These are phyloP conservation scores for Nephrocerus scutellatus DNA, from an alignment of 2,888 invertebrate genomes.

Conservation along the genomic window DNA sequence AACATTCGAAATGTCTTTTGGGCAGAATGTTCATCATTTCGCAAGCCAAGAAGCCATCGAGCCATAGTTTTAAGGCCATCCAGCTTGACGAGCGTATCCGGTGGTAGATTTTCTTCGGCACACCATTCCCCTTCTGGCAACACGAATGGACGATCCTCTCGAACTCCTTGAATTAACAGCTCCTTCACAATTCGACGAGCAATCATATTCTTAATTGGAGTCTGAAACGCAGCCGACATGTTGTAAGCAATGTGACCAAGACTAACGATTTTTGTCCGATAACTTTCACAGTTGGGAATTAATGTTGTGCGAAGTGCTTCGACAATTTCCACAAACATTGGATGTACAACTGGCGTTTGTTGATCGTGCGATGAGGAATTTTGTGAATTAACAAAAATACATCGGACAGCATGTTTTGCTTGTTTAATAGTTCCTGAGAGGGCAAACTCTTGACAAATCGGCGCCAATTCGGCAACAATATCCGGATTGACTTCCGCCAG, in stretches of 20 bases:
- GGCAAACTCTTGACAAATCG: conserved; percentile 81
- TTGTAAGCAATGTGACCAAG: conserved; percentile 92
- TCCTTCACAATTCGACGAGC: conserved; percentile 94
- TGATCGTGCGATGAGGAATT: conserved; percentile 39
- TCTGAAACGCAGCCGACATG: conserved; percentile 81
- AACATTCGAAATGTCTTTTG: conserved; percentile 93
- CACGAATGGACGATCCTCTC: conserved; percentile 49
- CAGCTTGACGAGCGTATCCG: conserved; percentile 86
- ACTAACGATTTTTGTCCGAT: conserved; percentile 88
- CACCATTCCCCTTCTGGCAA: conserved; percentile 60
- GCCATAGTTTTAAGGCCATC: conserved; percentile 96
- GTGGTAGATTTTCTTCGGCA: conserved; percentile 75
- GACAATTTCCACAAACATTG: conserved; percentile 75
- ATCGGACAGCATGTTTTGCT: conserved; percentile 92
- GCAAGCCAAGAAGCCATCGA: conserved; percentile 87
- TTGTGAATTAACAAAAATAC: conserved; percentile 74
- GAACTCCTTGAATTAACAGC: conserved; percentile 74
- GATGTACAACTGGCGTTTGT: conserved; percentile 48
- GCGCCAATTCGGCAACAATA: conserved; percentile 71
- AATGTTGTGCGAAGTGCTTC: conserved; percentile 72
- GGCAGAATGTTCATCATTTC: conserved; percentile 78
- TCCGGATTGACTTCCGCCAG: conserved; percentile 70
- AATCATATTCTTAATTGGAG: conserved; percentile 88
- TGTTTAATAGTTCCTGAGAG: conserved; percentile 88
- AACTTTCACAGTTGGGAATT: conserved; percentile 67